Evolutionary conservation across 2,888 invertebrate genomes (phyloP).

Genomic region (Caenorhabditis sp.): DNA sequence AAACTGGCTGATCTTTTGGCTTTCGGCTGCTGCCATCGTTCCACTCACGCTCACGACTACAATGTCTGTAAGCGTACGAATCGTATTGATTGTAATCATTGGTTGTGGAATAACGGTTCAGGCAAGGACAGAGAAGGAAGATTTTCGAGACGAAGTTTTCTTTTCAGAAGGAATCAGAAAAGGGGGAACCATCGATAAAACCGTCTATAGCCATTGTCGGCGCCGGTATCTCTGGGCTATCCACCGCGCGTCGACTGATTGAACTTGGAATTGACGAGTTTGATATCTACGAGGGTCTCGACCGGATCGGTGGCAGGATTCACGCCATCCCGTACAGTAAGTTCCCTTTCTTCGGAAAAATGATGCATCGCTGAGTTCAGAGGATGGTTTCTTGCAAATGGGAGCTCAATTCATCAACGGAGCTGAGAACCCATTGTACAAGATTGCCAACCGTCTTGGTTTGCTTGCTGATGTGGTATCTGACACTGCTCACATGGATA

Average conservation of each 20-base stretch:
- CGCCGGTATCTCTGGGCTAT: conserved; percentile 76
- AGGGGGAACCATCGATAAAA: conserved; percentile 66
- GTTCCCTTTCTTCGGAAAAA: neutral
- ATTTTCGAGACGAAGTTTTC: too few relatives aligned
- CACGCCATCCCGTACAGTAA: conserved; percentile 75
- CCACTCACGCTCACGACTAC: conserved; percentile 33
- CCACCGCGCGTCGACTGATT: conserved; percentile 74
- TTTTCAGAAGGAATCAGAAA: conserved; percentile 69
- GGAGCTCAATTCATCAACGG: conserved; percentile 82
- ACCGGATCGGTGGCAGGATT: conserved; percentile 75
- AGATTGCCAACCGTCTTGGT: conserved; percentile 74
- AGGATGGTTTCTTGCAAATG: conserved; percentile 80
- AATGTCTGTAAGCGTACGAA: conserved; percentile 68
- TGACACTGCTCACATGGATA: conserved; percentile 71
- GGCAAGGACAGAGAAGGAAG: conserved; percentile 18
- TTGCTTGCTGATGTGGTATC: conserved; percentile 66
- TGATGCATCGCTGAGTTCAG: conserved; percentile 23
- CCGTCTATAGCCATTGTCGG: conserved; percentile 76
- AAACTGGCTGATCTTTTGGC: conserved; percentile 58
- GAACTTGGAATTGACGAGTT: conserved; percentile 73
- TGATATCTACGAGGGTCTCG: conserved; percentile 74
- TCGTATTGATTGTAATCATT: conserved; percentile 69
- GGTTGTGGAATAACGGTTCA: conserved; percentile 75
- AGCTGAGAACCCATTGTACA: conserved; percentile 76
- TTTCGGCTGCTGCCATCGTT: neutral